Conservation (phyloP, 1,140 invertebrate species). For the Drosophila takahashii region DNA sequence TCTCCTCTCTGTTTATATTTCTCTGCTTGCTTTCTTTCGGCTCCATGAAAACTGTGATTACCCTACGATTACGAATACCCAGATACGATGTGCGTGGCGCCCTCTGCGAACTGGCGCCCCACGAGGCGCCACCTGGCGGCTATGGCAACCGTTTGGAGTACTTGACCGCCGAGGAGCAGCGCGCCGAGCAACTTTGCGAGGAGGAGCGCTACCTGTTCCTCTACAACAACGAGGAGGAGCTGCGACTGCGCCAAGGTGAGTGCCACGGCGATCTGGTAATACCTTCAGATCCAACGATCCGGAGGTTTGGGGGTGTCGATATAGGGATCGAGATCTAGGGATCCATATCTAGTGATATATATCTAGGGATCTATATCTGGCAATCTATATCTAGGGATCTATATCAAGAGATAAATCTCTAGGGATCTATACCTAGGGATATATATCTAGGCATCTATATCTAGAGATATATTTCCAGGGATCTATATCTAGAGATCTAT, state of each 20-base stretch:
- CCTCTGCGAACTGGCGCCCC: constrained; percentile 90
- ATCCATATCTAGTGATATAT: no score
- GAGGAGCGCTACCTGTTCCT: constrained; percentile 95
- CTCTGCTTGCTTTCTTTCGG: constrained; percentile 71
- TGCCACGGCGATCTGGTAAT: constrained; percentile 9
- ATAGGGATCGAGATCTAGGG: no score
- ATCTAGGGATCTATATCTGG: no score
- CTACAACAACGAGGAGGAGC: constrained; percentile 93
- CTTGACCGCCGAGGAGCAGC: constrained; percentile 91
- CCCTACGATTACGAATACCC: constrained; percentile 34
- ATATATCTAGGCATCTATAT: no score
- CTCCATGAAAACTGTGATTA: constrained; percentile 1
- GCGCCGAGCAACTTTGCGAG: constrained; percentile 94
- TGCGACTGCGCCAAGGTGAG: constrained; percentile 92
- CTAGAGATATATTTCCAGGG: no score
- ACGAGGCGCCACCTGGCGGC: constrained; percentile 90
- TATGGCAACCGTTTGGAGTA: constrained; percentile 88
- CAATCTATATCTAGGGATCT: no score
- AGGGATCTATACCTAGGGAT: no score
- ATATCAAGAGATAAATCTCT: no score
- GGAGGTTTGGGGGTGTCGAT: constrained; percentile 11
- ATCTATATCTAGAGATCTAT: no score
- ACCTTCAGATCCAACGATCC: constrained; percentile 1
- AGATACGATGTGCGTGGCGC: constrained; percentile 98
- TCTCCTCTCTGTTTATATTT: constrained; percentile 66